Evolutionary conservation across 2,113 vertebrate genomes (phyloP).

Genomic region (Eonycteris spelaea): DNA sequence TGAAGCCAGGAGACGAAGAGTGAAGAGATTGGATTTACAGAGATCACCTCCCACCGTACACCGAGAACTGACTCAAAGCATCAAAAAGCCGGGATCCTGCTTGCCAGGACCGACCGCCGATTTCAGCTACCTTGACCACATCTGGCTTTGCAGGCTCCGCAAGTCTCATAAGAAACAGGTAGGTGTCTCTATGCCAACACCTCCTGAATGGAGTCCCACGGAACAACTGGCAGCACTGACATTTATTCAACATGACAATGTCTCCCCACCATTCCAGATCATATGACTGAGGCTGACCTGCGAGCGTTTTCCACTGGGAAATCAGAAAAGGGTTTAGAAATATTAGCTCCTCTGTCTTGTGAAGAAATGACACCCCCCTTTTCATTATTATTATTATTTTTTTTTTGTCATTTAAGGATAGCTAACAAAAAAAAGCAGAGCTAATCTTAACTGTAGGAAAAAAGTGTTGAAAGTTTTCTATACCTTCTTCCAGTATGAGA

Average conservation of each 20-base stretch:
- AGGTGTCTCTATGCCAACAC: background rate
- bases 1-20: background rate
- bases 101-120: background rate
- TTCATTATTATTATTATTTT: background rate
- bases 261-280: background rate
- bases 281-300: rapidly evolving
- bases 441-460: background rate
- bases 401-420: background rate
- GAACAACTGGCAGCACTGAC: background rate
- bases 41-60: background rate
- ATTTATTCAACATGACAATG: background rate
- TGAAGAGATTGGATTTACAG: background rate
- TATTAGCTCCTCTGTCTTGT: background rate
- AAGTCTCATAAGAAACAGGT: background rate
- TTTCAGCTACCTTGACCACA: background rate
- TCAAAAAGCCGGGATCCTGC: background rate
- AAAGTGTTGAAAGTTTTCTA: background rate
- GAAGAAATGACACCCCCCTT: background rate
- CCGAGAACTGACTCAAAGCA: background rate
- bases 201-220: background rate
- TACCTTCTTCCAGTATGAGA: background rate
- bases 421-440: background rate
- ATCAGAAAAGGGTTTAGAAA: background rate
- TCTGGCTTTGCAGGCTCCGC: background rate
- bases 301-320: background rate